Conservation (phyloP, 2,113 vertebrate genomes). For the Misgurnus anguillicaudatus region DNA sequence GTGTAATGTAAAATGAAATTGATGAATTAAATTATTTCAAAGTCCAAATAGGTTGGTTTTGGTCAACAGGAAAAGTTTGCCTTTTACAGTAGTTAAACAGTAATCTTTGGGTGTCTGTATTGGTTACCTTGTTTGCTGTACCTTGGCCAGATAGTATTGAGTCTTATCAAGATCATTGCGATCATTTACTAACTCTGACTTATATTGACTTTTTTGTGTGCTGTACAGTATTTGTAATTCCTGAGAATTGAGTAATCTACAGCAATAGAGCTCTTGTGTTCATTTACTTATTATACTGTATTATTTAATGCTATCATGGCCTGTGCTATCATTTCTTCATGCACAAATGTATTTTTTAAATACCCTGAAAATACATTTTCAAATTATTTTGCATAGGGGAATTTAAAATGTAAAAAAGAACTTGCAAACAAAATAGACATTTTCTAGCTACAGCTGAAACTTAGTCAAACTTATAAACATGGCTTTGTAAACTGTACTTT, state of each 20-base stretch:
- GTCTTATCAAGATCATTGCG: neutral
- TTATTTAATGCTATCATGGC: neutral
- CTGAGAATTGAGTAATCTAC: too few relatives aligned
- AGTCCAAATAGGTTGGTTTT: too few relatives aligned
- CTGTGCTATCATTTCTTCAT: neutral
- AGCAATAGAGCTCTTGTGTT: neutral
- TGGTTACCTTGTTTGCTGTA: neutral
- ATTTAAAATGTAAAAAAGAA: neutral
- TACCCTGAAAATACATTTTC: neutral
- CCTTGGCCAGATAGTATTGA: neutral
- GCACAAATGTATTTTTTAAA: too few relatives aligned
- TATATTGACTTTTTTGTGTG: neutral
- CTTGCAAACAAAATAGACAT: too few relatives aligned
- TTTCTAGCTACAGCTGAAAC: too few relatives aligned
- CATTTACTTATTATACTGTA: neutral
- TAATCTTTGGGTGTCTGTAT: neutral
- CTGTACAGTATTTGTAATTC: neutral
- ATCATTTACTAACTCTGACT: neutral
- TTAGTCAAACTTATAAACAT: too few relatives aligned
- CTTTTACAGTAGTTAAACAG: neutral
- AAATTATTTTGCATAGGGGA: neutral
- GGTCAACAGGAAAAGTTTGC: neutral
- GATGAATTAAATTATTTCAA: too few relatives aligned
- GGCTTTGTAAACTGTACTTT: too few relatives aligned
- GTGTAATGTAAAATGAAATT: too few relatives aligned